Conservation (phyloP, 2,888 invertebrate species). For the Meta bourneti region DNA sequence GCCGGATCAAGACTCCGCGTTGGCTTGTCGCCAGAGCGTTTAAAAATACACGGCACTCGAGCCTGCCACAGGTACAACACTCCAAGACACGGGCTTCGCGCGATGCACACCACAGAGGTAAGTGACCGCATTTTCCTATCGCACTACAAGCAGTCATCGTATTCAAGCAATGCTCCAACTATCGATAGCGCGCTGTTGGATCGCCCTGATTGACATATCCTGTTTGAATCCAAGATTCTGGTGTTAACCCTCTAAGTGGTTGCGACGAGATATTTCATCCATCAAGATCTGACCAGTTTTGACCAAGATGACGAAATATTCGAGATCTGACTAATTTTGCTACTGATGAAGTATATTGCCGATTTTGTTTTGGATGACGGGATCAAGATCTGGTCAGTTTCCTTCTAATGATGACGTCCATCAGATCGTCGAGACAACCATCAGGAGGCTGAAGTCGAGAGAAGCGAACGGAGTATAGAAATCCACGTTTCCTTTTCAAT, state of each 20-base stretch:
- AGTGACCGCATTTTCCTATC: not conserved
- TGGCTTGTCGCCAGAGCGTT: not conserved
- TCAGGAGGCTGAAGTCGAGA: too few species aligned
- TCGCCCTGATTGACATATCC: not conserved
- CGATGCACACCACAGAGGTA: not conserved
- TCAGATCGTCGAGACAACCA: too few species aligned
- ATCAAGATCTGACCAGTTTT: too few species aligned
- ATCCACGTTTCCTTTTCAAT: too few species aligned
- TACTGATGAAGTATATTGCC: too few species aligned
- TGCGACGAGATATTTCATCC: not conserved
- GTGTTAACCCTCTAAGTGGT: not conserved
- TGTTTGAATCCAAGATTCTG: not conserved
- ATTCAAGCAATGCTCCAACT: not conserved
- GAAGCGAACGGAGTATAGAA: too few species aligned
- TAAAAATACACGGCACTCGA: not conserved
- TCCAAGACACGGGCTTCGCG: not conserved
- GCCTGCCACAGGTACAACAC: not conserved
- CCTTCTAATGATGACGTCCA: too few species aligned
- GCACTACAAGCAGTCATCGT: not conserved
- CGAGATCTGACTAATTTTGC: too few species aligned
- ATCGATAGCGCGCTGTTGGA: not conserved
- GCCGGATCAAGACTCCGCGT: not conserved
- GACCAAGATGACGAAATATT: too few species aligned
- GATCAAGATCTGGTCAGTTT: too few species aligned
- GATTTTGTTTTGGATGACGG: too few species aligned